A percentile compares a stretch with the other conserved stretches of the same genome.
phyloP scores from a whole-genome alignment of 1,140 invertebrate species.

The Cataglyphis hispanica region DNA sequence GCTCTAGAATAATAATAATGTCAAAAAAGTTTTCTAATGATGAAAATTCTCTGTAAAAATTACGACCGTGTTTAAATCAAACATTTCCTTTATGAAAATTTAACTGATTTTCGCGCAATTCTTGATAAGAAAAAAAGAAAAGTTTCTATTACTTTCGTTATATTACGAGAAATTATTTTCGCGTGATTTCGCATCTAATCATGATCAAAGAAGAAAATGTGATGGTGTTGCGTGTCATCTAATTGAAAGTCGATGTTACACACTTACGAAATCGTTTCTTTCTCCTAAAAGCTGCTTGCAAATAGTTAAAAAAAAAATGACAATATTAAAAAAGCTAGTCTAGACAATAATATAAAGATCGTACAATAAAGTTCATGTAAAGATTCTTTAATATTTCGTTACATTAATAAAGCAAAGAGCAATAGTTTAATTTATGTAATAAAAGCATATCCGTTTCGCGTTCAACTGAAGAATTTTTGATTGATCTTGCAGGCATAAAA shows the following conservation, averaged over 20 bases:
- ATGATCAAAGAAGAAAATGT: slow-evolving; percentile 62
- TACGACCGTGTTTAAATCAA: slow-evolving; percentile 22
- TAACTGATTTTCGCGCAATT: neutral
- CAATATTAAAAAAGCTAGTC: slow-evolving; percentile 53
- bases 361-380: slow-evolving; percentile 16
- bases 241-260: slow-evolving; percentile 77
- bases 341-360: slow-evolving; percentile 39
- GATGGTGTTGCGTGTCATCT: slow-evolving; percentile 76
- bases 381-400: slow-evolving; percentile 64
- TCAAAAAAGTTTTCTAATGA: slow-evolving; percentile 4
- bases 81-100: slow-evolving; percentile 13
- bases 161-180: slow-evolving; percentile 3
- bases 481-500: slow-evolving; percentile 3
- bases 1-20: slow-evolving; percentile 66
- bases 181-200: slow-evolving; percentile 32
- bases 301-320: slow-evolving; percentile 78
- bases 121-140: neutral
- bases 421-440: neutral
- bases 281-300: slow-evolving; percentile 86
- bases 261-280: slow-evolving; percentile 86
- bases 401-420: slow-evolving; percentile 29
- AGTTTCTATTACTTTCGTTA: neutral
- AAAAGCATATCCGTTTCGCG: neutral
- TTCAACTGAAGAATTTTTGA: neutral
- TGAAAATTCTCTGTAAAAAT: neutral